phyloP scores from a whole-genome alignment of 2,113 vertebrate species.

The Pomatorhinus ruficollis region DNA sequence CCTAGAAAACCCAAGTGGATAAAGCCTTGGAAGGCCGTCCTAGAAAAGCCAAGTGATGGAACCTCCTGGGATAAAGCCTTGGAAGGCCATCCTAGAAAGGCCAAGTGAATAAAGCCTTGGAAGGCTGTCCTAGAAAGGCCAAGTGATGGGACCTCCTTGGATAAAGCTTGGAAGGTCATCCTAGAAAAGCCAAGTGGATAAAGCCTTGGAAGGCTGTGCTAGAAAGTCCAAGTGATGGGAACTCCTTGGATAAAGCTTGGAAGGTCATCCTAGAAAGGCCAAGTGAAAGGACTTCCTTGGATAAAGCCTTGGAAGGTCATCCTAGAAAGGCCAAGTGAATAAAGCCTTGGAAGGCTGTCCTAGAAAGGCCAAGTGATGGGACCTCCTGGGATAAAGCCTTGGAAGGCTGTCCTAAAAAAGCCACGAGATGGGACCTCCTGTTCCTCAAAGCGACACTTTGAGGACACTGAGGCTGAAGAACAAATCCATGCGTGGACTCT shows the following conservation, averaged over 20 bases:
- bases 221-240: fast-evolving
- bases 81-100: neutral
- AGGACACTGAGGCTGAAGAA: neutral
- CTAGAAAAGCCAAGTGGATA: too few species aligned
- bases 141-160: fast-evolving
- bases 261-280: neutral
- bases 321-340: too few species aligned
- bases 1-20: neutral
- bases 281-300: fast-evolving
- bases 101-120: neutral
- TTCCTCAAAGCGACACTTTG: neutral
- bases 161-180: too few species aligned
- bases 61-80: neutral
- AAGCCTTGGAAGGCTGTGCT: neutral
- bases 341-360: neutral
- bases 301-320: neutral
- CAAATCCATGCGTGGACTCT: neutral
- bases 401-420: neutral
- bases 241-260: neutral
- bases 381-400: too few species aligned
- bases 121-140: neutral
- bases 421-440: neutral
- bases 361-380: fast-evolving
- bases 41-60: too few species aligned
- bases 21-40: too few species aligned